A percentile compares a stretch with the other conserved stretches of the same genome.
phyloP scores from a whole-genome alignment of 2,888 invertebrate species.

The Eristalis tenax region DNA sequence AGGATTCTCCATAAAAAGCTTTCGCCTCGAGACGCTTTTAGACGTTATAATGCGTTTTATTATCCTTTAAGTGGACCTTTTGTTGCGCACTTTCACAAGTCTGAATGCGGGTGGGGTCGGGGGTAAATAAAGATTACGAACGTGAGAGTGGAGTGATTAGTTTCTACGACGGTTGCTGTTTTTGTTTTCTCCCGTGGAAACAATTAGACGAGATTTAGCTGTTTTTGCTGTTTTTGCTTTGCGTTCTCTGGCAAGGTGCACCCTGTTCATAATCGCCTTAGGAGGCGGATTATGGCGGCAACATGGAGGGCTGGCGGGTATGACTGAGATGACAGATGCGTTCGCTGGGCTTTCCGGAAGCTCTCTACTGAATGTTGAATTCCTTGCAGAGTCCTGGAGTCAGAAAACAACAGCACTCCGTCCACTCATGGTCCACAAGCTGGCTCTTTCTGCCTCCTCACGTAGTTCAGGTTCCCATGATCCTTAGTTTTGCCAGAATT shows the following conservation, averaged over 20 bases:
- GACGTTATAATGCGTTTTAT: constrained; percentile 32
- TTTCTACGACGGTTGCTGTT: neutral
- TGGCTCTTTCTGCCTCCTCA: no score
- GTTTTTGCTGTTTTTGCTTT: neutral
- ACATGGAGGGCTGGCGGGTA: neutral
- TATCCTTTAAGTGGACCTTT: constrained; percentile 45
- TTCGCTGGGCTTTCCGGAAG: no score
- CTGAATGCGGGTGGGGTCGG: neutral
- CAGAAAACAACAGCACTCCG: no score
- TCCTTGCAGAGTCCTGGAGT: no score
- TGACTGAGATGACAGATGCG: no score
- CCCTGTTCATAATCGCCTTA: neutral
- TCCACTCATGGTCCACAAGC: no score
- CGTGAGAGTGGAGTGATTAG: constrained; percentile 5
- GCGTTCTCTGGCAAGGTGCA: neutral
- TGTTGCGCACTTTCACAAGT: constrained; percentile 6
- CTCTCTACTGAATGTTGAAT: no score
- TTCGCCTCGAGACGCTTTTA: constrained; percentile 14
- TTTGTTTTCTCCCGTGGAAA: neutral
- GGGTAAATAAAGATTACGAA: constrained; percentile 26
- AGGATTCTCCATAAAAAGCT: constrained; percentile 17
- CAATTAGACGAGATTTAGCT: neutral
- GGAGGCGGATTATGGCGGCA: neutral
- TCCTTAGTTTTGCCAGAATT: no score
- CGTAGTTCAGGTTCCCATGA: no score